Evolutionary conservation across 2,797 vertebrate species (phyloP).

Genomic region (Hyperoplus lanceolatus): DNA sequence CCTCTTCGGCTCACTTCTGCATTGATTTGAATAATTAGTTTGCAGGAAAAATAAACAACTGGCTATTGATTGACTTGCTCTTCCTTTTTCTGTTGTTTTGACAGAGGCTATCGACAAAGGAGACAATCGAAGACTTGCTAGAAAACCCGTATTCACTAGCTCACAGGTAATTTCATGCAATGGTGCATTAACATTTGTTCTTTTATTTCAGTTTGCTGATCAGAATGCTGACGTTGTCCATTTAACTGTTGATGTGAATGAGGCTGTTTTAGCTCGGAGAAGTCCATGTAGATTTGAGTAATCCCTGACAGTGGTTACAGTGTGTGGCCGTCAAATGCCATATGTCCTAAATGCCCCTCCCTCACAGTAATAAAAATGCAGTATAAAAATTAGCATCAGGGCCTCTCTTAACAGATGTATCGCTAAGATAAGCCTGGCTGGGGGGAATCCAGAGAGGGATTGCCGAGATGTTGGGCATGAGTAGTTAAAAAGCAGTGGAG

Average conservation of each 20-base stretch:
- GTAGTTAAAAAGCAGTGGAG: slow-evolving; percentile 24
- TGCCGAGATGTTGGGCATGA: slow-evolving; percentile 29
- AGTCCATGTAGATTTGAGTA: slow-evolving; percentile 32
- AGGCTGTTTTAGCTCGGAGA: slow-evolving; percentile 19
- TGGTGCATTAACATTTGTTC: not conserved
- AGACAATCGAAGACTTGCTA: slow-evolving; percentile 92
- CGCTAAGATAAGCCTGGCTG: slow-evolving; percentile 45
- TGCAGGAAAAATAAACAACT: not conserved
- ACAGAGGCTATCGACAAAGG: slow-evolving; percentile 96
- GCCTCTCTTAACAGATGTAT: slow-evolving; percentile 44
- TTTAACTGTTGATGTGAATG: slow-evolving; percentile 9
- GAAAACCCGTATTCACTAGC: slow-evolving; percentile 93
- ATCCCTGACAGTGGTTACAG: slow-evolving; percentile 38
- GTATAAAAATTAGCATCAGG: slow-evolving; percentile 49
- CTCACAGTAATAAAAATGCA: slow-evolving; percentile 12
- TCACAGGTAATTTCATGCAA: slow-evolving; percentile 89
- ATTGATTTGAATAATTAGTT: slow-evolving; percentile 25
- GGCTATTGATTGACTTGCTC: slow-evolving; percentile 13
- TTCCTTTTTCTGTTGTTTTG: slow-evolving; percentile 37
- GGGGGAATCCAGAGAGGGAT: slow-evolving; percentile 42
- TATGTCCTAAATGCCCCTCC: slow-evolving; percentile 52
- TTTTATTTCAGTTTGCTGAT: slow-evolving; percentile 2
- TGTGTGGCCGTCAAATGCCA: slow-evolving; percentile 37
- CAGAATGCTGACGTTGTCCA: not conserved
- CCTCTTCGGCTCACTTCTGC: slow-evolving; percentile 13